Percentiles rank a stretch among this genome's conserved stretches.
phyloP scores from a whole-genome alignment of 1,140 invertebrate species.

The Hycleus phaleratus region DNA sequence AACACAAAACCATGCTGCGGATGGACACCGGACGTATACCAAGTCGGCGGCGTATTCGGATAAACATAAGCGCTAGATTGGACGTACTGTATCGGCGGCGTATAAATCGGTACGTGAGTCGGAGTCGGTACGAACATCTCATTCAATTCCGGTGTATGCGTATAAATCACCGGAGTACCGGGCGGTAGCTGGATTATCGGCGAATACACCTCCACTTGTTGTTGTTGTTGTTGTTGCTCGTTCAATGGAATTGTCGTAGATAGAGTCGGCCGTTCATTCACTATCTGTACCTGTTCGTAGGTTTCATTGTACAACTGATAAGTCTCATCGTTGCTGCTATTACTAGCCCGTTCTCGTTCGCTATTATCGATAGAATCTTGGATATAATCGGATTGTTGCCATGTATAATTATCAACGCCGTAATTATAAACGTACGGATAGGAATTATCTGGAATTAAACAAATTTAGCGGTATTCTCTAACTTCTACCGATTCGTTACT shows the following conservation, averaged over 20 bases:
- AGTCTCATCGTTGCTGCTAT: background rate
- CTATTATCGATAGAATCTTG: background rate
- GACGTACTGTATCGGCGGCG: slow-evolving; percentile 27
- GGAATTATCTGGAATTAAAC: background rate
- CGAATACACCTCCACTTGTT: slow-evolving; percentile 21
- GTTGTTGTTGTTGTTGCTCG: background rate
- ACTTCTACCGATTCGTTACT: background rate
- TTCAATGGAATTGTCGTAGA: background rate
- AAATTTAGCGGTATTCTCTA: background rate
- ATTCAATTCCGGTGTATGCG: slow-evolving; percentile 20
- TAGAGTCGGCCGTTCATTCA: background rate
- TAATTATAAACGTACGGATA: slow-evolving; percentile 20
- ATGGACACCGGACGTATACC: slow-evolving; percentile 29
- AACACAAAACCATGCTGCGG: slow-evolving; percentile 35
- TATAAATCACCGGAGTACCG: slow-evolving; percentile 26
- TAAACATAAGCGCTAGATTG: slow-evolving; percentile 27
- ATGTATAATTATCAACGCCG: slow-evolving; percentile 15
- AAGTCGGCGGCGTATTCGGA: slow-evolving; percentile 26
- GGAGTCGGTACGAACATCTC: slow-evolving; percentile 23
- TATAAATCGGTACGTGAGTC: slow-evolving; percentile 20
- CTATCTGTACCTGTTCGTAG: background rate
- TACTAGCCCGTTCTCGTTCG: background rate
- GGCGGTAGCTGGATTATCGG: slow-evolving; percentile 21
- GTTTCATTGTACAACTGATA: background rate
- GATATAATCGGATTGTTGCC: background rate